Base-by-base conservation (phyloP, 2,888 invertebrate genomes). In the Lycia hirtaria region DNA sequence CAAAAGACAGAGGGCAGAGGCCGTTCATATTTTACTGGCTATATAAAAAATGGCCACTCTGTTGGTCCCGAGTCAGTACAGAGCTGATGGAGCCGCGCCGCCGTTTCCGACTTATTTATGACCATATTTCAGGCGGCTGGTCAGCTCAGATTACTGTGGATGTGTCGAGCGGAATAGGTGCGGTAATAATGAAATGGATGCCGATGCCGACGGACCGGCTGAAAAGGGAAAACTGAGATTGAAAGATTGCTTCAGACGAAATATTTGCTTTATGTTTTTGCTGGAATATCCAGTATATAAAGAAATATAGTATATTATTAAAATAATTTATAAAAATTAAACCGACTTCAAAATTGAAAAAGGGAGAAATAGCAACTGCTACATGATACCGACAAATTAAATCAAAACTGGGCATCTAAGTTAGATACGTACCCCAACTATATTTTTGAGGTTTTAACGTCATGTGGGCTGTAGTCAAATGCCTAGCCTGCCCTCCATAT, bases 11-110 rank as follows among this genome's bases (percentile, higher is more conserved):
- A 60, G 60, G 63, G 63, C 59, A 60, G 60, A 44, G 62, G 49
- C 57, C 53, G 62, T 65, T 57, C 52, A 35, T 62, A 56, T 73
- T 75, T 76, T 75, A 76, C 69, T 57, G 62, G 48, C 56, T 19
- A 61, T 62, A 61, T 64, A 66, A 66, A 68, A 64, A 64, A 60
- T 59, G 45, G 51, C 47, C 55, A 56, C 58, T 60, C 53, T 64
- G 61, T 58, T 56, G 56, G 57, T 56, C 51, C 40, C 45, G 30
- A 47, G 44, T 43, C 33, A n/a, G n/a, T 41, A 47, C 45, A 41
- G 37, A 12, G 9, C 28, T 33, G 51, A 60, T 52, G 52, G 51
- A 52, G 44, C 49, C 51, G 28, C 28, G 26, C 30, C 37, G 20
- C 50, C 47, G 14, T 57, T 52, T 57, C 57, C 51, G 47, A 43